Evolutionary conservation across 2,797 vertebrate species (phyloP).

Genomic region (Spondyliosoma cantharus): DNA sequence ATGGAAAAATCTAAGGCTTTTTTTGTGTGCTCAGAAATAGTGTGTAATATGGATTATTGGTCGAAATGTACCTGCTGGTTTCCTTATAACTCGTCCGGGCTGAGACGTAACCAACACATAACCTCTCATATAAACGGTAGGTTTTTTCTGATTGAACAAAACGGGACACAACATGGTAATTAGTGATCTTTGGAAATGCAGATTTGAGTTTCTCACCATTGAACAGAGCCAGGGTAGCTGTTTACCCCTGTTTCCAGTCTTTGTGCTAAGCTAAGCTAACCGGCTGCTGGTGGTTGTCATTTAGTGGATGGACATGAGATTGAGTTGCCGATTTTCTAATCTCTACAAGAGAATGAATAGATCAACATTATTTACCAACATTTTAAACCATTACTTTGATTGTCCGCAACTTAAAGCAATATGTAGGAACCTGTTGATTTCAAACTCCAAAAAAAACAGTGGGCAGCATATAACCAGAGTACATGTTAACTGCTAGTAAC

Average conservation of each 20-base stretch:
- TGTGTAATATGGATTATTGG: not conserved
- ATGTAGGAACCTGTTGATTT: too few relatives aligned
- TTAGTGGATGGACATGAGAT: not conserved
- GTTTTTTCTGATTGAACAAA: not conserved
- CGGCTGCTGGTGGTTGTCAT: not conserved
- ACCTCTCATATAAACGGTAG: not conserved
- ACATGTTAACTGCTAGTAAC: too few relatives aligned
- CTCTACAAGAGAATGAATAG: not conserved
- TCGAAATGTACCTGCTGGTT: conserved; percentile 16
- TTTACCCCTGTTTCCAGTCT: not conserved
- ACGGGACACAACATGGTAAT: too few relatives aligned
- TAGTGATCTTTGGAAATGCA: too few relatives aligned
- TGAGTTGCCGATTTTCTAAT: not conserved
- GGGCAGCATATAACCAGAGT: too few relatives aligned
- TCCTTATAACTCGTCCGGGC: conserved; percentile 33
- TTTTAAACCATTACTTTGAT: not conserved
- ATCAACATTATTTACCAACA: not conserved
- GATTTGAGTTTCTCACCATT: too few relatives aligned
- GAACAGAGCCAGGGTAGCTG: not conserved
- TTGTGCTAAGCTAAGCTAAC: conserved; percentile 3
- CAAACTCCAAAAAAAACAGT: too few relatives aligned
- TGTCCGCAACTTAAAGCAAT: not conserved
- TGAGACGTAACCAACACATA: conserved; percentile 5
- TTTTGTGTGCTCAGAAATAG: not conserved
- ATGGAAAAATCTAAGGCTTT: too few relatives aligned